Percentiles rank a stretch among this genome's conserved stretches.
Conservation (phyloP, 1,140 invertebrate genomes). For the Macrobrachium nipponense region DNA sequence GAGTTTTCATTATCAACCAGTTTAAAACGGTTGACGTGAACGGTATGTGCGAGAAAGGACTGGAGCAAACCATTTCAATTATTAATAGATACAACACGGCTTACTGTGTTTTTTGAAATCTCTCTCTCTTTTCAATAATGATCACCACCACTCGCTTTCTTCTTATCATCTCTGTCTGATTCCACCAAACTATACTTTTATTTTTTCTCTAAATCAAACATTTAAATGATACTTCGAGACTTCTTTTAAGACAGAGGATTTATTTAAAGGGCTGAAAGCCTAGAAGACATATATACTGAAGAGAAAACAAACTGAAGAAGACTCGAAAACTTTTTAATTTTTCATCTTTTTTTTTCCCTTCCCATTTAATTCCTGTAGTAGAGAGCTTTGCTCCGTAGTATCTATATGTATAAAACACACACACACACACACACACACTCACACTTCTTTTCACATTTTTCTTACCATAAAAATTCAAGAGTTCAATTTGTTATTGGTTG, state of each 20-base stretch:
- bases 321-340: too few relatives aligned
- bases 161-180: slow-evolving; percentile 2
- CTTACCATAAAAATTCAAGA: not conserved
- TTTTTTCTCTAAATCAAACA: too few relatives aligned
- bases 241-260: too few relatives aligned
- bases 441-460: not conserved
- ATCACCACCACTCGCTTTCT: not conserved
- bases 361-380: too few relatives aligned
- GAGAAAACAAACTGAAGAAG: too few relatives aligned
- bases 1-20: slow-evolving; percentile 84
- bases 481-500: slow-evolving; percentile 52
- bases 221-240: too few relatives aligned
- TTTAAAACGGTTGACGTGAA: slow-evolving; percentile 79
- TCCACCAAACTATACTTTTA: too few relatives aligned
- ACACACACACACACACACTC: too few relatives aligned
- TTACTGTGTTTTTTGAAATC: not conserved
- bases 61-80: slow-evolving; percentile 2
- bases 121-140: not conserved
- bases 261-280: not conserved
- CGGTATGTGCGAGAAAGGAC: slow-evolving; percentile 49
- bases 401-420: too few relatives aligned
- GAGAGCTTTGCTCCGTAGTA: too few relatives aligned
- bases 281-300: not conserved
- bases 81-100: not conserved
- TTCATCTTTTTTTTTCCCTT: too few relatives aligned